phyloP scores from a whole-genome alignment of 2,888 invertebrate genomes.

The Agrochola lota region DNA sequence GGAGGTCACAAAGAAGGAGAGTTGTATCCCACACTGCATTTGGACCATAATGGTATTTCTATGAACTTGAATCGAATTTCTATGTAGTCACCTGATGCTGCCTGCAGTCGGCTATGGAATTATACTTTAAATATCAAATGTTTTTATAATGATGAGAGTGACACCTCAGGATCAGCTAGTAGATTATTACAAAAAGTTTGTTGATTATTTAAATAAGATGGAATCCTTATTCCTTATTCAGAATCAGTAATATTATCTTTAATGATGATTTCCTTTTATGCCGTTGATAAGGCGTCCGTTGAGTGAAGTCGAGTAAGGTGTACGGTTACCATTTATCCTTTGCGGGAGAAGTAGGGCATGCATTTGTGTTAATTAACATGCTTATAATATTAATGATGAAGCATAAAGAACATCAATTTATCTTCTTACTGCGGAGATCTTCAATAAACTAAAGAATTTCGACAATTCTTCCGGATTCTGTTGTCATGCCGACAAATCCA shows the following conservation, averaged over 20 bases:
- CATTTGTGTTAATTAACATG: conserved; percentile 29
- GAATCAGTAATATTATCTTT: conserved; percentile 24
- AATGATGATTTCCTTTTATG: conserved; percentile 28
- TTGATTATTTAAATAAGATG: neutral
- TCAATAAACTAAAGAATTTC: neutral
- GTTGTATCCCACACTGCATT: too few species aligned
- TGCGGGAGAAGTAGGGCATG: conserved; percentile 24
- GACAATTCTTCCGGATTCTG: neutral
- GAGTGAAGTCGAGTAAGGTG: conserved; percentile 7
- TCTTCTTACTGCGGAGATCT: neutral
- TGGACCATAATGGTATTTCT: too few species aligned
- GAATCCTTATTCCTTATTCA: neutral
- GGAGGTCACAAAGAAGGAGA: too few species aligned
- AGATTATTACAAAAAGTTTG: neutral
- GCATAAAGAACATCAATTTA: neutral
- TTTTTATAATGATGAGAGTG: neutral
- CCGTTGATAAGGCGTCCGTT: conserved; percentile 8
- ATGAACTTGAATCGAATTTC: too few species aligned
- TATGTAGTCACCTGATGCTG: too few species aligned
- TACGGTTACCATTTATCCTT: conserved; percentile 26
- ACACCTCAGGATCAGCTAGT: neutral
- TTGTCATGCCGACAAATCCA: neutral
- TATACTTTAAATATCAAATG: too few species aligned
- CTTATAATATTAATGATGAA: neutral
- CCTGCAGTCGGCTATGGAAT: too few species aligned